Conservation (phyloP, 1,140 invertebrate genomes). For the Drosophila baimaii region DNA sequence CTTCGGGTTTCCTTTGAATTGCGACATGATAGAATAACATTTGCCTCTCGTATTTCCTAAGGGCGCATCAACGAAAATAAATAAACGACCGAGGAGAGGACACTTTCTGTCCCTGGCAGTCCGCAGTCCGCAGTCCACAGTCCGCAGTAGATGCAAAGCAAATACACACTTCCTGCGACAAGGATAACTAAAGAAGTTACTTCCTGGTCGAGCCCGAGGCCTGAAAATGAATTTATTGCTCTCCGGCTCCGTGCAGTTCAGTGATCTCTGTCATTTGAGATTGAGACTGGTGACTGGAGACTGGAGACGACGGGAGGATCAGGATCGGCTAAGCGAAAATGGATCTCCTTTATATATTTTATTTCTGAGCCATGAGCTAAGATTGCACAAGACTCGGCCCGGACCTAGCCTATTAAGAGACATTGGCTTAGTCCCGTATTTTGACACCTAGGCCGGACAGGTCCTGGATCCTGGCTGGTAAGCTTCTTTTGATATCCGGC, state of each 20-base stretch:
- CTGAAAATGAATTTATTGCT: constrained; percentile 68
- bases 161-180: constrained; percentile 76
- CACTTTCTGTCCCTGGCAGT: constrained; percentile 14
- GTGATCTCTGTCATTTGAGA: constrained; percentile 58
- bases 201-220: constrained; percentile 53
- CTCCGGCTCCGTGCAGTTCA: constrained; percentile 29
- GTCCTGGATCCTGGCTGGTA: constrained; percentile 35
- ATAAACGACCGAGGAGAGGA: constrained; percentile 55
- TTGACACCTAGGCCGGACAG: constrained; percentile 74
- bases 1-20: constrained; percentile 70
- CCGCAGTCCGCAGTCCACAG: not conserved
- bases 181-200: constrained; percentile 68
- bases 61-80: constrained; percentile 65
- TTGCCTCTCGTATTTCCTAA: constrained; percentile 75
- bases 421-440: constrained; percentile 82
- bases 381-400: constrained; percentile 66
- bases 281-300: constrained; percentile 1
- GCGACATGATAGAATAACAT: constrained; percentile 82
- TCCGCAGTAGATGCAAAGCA: constrained; percentile 67
- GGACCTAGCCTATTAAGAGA: constrained; percentile 69
- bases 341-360: not conserved
- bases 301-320: not conserved
- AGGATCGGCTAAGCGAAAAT: constrained; percentile 20
- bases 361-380: constrained; percentile 54
- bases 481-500: constrained; percentile 74